These are phyloP conservation scores for Pocillopora grandis DNA, from an alignment of 92 coral and sea anemone species.

Conservation along the genomic window DNA sequence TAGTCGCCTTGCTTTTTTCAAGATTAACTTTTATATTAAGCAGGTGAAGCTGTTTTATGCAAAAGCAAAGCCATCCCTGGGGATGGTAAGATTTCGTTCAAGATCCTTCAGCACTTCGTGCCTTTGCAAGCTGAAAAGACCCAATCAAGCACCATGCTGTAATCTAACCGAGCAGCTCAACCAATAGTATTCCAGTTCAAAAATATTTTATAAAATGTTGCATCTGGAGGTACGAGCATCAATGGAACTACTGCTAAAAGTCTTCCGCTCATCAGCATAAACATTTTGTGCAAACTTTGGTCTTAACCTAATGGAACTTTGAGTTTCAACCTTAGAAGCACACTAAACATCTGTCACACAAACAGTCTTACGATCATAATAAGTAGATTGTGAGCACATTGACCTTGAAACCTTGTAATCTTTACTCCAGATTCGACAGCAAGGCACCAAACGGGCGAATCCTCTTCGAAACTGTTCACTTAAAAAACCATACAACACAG, in stretches of 20 bases:
- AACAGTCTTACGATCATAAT: slow-evolving; percentile 1
- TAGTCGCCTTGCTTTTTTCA: no score
- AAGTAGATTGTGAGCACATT: slow-evolving; percentile 27
- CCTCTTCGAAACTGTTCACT: slow-evolving; percentile 91
- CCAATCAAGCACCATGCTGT: no score
- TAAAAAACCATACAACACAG: slow-evolving; percentile 91
- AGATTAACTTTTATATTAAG: no score
- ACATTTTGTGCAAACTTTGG: background rate
- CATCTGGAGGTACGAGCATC: no score
- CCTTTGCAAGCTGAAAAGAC: no score
- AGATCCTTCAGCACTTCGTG: no score
- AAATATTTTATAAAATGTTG: no score
- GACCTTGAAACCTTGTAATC: slow-evolving; percentile 29
- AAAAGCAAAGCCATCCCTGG: no score
- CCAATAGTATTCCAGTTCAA: no score
- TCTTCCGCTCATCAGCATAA: background rate
- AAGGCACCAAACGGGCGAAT: slow-evolving; percentile 59
- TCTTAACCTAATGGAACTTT: background rate
- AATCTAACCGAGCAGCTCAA: no score
- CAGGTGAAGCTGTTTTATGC: no score
- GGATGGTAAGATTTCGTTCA: no score
- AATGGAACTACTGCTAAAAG: background rate
- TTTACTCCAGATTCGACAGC: slow-evolving; percentile 38
- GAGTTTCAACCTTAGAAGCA: background rate
- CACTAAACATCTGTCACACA: slow-evolving; percentile 23